Evolutionary conservation across 2,888 invertebrate genomes (phyloP), one percentile per base, ranked within the genome.

Genomic region (Dichetophora obliterata): DNA sequence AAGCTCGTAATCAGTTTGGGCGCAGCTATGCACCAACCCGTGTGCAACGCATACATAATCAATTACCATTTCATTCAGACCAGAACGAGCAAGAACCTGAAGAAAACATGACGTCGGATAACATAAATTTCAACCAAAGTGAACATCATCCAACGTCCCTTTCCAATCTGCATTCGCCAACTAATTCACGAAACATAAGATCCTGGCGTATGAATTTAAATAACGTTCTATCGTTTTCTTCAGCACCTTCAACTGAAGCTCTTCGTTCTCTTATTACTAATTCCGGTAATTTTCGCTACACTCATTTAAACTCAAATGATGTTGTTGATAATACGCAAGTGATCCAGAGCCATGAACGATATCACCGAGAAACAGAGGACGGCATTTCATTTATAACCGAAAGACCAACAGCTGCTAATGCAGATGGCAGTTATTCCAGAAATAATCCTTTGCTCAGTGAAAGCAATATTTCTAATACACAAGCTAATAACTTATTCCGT

Each of bases 161-260:
- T 19, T 22, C 22, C 2, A 37, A 66, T 19, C 19, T 48, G 5
- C 37, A 57, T 54, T 72, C 19, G 2, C 22, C 37, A 19, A 66
- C 19, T 8, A 43, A 77, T 82, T 22, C 78, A 78, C 50, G 80
- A 81, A 66, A 59, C 80, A 79, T 27, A 63, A 82, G 85, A n/a
- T 84, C 84, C 22, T 87, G 88, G 88, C 84, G 87, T 34, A 83
- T 84, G 37, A 88, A 88, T 77, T 77, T 87, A 0, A 88, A 87
- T 68, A 85, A 87, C 66, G 84, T 88, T 65, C 79, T 88, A 5
- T 84, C 86, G 8, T 83, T 88, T 3, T 88, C 88, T 0, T 84
- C 85, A 34, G 84, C 85, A 0, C 84, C 87, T 0, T 85, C 85
- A 5, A 84, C 87, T 0, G 86, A 87, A 76, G 86, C 86, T 3